Percentiles rank a stretch among this genome's conserved stretches.
Conservation (phyloP, 2,888 invertebrate species). For the Dolomedes plantarius region DNA sequence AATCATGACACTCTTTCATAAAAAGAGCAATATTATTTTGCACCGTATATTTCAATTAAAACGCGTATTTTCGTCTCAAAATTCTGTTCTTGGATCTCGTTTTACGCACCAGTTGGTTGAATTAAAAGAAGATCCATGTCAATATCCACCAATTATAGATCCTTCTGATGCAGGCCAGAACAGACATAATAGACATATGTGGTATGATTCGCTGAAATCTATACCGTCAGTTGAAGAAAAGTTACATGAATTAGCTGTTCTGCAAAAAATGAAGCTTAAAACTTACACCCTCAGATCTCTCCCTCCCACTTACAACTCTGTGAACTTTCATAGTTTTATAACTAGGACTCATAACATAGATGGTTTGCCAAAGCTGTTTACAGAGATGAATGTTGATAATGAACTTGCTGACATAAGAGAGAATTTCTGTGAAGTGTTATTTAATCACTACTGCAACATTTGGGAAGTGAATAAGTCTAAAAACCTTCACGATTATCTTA, state of each 20-base stretch:
- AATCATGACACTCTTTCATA: too few species aligned
- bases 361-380: slow-evolving; percentile 81
- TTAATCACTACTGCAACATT: slow-evolving; percentile 16
- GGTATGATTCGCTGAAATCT: slow-evolving; percentile 81
- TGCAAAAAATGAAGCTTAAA: slow-evolving; percentile 19
- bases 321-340: slow-evolving; percentile 84
- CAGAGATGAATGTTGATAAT: slow-evolving; percentile 78
- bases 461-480: slow-evolving; percentile 6
- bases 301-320: slow-evolving; percentile 81
- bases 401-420: slow-evolving; percentile 77
- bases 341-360: slow-evolving; percentile 86
- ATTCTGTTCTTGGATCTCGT: neutral
- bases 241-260: slow-evolving; percentile 88
- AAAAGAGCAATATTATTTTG: too few species aligned
- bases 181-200: slow-evolving; percentile 78
- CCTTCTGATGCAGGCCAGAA: slow-evolving; percentile 79
- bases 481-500: slow-evolving; percentile 6
- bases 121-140: slow-evolving; percentile 67
- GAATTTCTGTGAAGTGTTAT: slow-evolving; percentile 74
- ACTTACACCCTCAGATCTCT: slow-evolving; percentile 5
- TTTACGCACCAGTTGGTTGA: neutral
- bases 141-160: slow-evolving; percentile 83
- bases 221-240: slow-evolving; percentile 89
- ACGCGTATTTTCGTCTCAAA: neutral
- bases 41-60: neutral